phyloP scores from a whole-genome alignment of 2,113 vertebrate species.

The Aspiorhynchus laticeps region DNA sequence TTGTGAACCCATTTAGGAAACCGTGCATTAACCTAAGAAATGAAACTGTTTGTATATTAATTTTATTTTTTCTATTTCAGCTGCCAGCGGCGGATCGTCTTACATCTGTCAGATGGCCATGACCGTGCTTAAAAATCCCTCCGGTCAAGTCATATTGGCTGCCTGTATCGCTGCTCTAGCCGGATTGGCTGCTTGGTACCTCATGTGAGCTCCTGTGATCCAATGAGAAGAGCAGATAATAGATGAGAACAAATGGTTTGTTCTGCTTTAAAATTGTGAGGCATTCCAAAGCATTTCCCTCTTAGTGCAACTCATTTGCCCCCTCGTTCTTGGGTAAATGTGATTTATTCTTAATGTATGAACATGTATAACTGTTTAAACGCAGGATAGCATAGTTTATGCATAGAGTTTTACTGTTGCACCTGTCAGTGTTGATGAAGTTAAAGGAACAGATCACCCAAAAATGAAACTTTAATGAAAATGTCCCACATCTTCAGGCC shows the following conservation, averaged over 20 bases:
- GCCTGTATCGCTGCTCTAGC: constrained; percentile 81
- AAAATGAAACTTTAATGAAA: not conserved
- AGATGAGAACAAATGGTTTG: not conserved
- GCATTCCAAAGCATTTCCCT: not conserved
- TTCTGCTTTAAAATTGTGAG: not conserved
- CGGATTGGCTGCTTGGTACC: constrained; percentile 86
- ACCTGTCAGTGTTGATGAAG: constrained; percentile 1
- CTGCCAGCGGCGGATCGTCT: constrained; percentile 70
- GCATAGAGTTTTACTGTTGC: not conserved
- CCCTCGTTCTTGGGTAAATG: not conserved
- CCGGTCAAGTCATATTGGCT: constrained; percentile 84
- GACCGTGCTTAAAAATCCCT: constrained; percentile 78
- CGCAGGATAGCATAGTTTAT: not conserved
- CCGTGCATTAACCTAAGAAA: not conserved
- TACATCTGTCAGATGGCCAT: constrained; percentile 74
- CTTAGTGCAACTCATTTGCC: constrained; percentile 11
- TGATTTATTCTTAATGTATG: not conserved
- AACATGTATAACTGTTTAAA: not conserved
- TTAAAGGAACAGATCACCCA: not conserved
- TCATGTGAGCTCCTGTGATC: constrained; percentile 78
- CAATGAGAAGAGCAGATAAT: not conserved
- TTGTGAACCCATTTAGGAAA: not conserved
- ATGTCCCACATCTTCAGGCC: not conserved
- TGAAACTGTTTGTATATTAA: not conserved
- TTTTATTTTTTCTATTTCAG: constrained; percentile 51